Conservation (phyloP, 2,113 vertebrate species). For the Albula goreensis region DNA sequence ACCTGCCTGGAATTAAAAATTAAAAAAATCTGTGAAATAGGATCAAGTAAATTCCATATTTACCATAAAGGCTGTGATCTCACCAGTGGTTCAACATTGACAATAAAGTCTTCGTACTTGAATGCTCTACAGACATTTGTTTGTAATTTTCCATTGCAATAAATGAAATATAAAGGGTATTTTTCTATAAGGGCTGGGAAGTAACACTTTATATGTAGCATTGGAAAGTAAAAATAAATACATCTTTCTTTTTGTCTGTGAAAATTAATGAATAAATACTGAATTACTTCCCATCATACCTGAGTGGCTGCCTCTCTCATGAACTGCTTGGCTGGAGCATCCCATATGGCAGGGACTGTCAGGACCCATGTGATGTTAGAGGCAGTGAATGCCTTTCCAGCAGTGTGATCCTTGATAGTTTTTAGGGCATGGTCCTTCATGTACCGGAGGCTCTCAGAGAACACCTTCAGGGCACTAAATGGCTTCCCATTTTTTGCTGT, state of each 20-base stretch:
- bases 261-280: no score
- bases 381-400: fast-evolving
- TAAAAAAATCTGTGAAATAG: not conserved
- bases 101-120: no score
- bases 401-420: not conserved
- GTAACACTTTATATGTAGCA: no score
- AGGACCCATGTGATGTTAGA: slow-evolving; percentile 60
- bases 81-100: not conserved
- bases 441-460: not conserved
- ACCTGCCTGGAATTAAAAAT: slow-evolving; percentile 50
- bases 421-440: slow-evolving; percentile 18
- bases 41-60: not conserved
- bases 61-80: no score
- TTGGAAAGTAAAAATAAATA: no score
- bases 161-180: no score
- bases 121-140: no score
- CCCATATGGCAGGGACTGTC: slow-evolving; percentile 60
- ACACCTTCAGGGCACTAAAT: slow-evolving; percentile 23
- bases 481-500: slow-evolving; percentile 8
- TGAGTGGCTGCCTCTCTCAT: slow-evolving; percentile 53
- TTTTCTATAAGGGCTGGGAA: no score
- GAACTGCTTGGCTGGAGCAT: slow-evolving; percentile 52
- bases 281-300: slow-evolving; percentile 33
- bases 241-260: no score
- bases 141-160: no score